Evolutionary conservation across 2,888 invertebrate genomes (phyloP).

Genomic region (Hypomecis punctinalis): DNA sequence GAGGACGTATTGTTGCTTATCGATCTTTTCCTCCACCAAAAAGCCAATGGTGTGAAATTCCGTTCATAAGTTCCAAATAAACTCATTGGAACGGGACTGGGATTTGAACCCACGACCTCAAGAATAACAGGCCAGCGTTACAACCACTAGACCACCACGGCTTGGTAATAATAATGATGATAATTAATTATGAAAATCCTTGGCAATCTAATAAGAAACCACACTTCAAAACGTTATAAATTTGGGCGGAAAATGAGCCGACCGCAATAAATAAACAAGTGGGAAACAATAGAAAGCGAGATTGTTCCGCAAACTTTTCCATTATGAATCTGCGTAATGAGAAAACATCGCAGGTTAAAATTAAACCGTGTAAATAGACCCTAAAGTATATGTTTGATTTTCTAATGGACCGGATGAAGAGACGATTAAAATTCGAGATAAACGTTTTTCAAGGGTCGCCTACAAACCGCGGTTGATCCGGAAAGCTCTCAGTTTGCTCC

Average conservation of each 20-base stretch:
- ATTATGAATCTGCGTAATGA: slow-evolving; percentile 28
- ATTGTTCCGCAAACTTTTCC: slow-evolving; percentile 32
- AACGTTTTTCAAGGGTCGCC: slow-evolving; percentile 15
- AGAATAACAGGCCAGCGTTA: too few species aligned
- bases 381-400: slow-evolving; percentile 18
- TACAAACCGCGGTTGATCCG: slow-evolving; percentile 14
- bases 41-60: too few species aligned
- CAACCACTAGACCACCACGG: too few species aligned
- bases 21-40: too few species aligned
- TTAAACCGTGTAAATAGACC: slow-evolving; percentile 22
- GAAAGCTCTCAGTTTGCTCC: slow-evolving; percentile 14
- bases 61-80: too few species aligned
- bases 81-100: too few species aligned
- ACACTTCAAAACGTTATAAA: slow-evolving; percentile 22
- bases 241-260: slow-evolving; percentile 25
- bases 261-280: slow-evolving; percentile 29
- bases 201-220: background rate
- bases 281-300: slow-evolving; percentile 26
- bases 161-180: background rate
- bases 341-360: slow-evolving; percentile 28
- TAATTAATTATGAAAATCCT: slow-evolving; percentile 4
- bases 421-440: slow-evolving; percentile 19
- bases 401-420: slow-evolving; percentile 18
- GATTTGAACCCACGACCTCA: too few species aligned
- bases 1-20: too few species aligned